Evolutionary conservation across 2,888 invertebrate genomes (phyloP).

Genomic region (Drosophila merina): DNA sequence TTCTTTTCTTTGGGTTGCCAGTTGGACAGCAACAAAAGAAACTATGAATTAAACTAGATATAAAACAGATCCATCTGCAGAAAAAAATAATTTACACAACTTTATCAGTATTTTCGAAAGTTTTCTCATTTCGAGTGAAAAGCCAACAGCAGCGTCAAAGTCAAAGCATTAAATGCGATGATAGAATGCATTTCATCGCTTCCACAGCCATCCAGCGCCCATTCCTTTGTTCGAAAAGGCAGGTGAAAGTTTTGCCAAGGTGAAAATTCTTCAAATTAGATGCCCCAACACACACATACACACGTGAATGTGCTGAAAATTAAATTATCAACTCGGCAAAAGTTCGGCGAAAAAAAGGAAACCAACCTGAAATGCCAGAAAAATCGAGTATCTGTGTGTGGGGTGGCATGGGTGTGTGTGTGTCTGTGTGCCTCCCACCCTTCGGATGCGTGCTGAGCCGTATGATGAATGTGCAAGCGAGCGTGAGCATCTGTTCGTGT

Average conservation of each 20-base stretch:
- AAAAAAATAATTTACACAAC: slow-evolving; percentile 36
- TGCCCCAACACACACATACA: slow-evolving; percentile 33
- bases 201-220: too few species aligned
- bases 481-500: slow-evolving; percentile 67
- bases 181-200: slow-evolving; percentile 34
- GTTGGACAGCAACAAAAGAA: background rate
- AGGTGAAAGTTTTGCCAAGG: slow-evolving; percentile 56
- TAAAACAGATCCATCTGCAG: slow-evolving; percentile 12
- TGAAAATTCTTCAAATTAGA: slow-evolving; percentile 71
- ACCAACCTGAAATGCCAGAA: slow-evolving; percentile 17
- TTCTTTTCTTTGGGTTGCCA: background rate
- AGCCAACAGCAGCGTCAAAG: slow-evolving; percentile 32
- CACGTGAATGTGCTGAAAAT: slow-evolving; percentile 59
- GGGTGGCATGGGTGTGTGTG: slow-evolving; percentile 12
- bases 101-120: slow-evolving; percentile 16
- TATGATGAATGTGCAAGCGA: slow-evolving; percentile 78
- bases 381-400: slow-evolving; percentile 54
- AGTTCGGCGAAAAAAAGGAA: slow-evolving; percentile 44
- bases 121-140: slow-evolving; percentile 37
- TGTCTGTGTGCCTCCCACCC: slow-evolving; percentile 4
- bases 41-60: slow-evolving; percentile 9
- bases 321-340: slow-evolving; percentile 74
- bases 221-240: slow-evolving; percentile 19
- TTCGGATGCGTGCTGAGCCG: slow-evolving; percentile 67
- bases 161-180: slow-evolving; percentile 48